A percentile compares a stretch with the other conserved stretches of the same genome.
phyloP scores from a whole-genome alignment of 2,888 invertebrate genomes.

The Muscina levida region DNA sequence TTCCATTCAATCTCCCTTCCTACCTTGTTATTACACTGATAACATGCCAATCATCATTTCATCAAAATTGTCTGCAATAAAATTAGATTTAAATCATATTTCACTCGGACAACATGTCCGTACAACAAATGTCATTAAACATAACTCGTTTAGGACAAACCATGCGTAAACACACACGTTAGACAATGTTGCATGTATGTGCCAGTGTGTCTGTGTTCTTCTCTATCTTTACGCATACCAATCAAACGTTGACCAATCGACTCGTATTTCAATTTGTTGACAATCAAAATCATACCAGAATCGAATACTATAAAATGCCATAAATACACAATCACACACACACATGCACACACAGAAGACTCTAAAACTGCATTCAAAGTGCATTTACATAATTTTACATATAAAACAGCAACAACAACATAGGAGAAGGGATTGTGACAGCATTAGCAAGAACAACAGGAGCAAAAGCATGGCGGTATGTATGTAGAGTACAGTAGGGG shows the following conservation, averaged over 20 bases:
- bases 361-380: constrained; percentile 55
- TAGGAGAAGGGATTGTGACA: neutral
- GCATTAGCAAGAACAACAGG: neutral
- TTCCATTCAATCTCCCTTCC: neutral
- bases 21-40: constrained; percentile 42
- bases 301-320: constrained; percentile 56
- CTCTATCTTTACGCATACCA: constrained; percentile 9
- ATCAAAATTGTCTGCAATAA: constrained; percentile 58
- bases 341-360: constrained; percentile 26
- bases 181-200: constrained; percentile 5
- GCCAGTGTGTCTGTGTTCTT: no score
- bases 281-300: constrained; percentile 62
- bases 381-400: constrained; percentile 65
- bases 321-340: no score
- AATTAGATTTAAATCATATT: constrained; percentile 68
- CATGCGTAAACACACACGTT: neutral
- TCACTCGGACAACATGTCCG: constrained; percentile 37
- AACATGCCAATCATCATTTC: constrained; percentile 50
- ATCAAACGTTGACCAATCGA: constrained; percentile 45
- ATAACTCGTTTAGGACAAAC: constrained; percentile 67
- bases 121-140: constrained; percentile 65
- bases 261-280: constrained; percentile 63
- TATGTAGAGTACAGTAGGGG: no score
- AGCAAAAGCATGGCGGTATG: neutral
- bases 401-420: constrained; percentile 16